Evolutionary conservation across 2,797 vertebrate species (phyloP).

Genomic region (Schizothorax lantsangensis): DNA sequence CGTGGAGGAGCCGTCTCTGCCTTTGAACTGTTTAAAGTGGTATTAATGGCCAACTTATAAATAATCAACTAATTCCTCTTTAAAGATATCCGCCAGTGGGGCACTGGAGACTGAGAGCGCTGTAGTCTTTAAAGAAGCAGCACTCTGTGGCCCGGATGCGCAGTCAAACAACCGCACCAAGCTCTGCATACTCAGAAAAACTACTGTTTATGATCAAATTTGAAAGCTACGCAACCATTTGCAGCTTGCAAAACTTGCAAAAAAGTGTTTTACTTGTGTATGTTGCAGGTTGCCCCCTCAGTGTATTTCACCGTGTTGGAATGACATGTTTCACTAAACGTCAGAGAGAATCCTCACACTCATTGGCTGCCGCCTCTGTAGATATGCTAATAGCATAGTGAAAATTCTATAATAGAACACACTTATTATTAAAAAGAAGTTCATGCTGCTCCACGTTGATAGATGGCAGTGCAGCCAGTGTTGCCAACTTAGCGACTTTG

Average conservation of each 20-base stretch:
- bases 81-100: conserved; percentile 70
- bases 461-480: too few species aligned
- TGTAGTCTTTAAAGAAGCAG: conserved; percentile 56
- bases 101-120: conserved; percentile 37
- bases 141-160: background rate
- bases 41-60: conserved; percentile 85
- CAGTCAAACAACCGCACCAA: background rate
- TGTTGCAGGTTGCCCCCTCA: background rate
- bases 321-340: background rate
- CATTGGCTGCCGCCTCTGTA: background rate
- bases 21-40: conserved; percentile 90
- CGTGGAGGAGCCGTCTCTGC: conserved; percentile 75
- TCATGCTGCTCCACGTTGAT: too few species aligned
- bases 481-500: too few species aligned
- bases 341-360: background rate
- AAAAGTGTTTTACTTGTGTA: background rate
- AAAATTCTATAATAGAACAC: too few species aligned
- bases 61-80: conserved; percentile 86
- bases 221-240: background rate
- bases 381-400: too few species aligned
- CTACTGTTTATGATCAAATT: background rate
- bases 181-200: background rate
- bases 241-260: background rate
- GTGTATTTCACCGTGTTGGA: background rate
- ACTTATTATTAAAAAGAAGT: too few species aligned